Base-by-base conservation (phyloP, 2,888 invertebrate genomes). In the Hemistola chrysoprasaria region DNA sequence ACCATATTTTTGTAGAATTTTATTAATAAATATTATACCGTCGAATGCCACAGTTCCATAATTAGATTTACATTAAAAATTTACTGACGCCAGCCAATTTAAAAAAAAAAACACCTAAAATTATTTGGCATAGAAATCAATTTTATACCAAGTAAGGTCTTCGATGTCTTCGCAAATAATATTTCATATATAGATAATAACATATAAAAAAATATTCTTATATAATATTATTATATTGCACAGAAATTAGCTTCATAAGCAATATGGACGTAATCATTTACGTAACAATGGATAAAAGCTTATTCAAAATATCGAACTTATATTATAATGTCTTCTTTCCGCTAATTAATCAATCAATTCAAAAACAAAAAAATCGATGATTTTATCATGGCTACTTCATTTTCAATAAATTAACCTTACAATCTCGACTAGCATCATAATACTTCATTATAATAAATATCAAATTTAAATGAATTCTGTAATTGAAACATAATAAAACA, bases 401-500 rank as follows among this genome's bases (percentile, higher is more conserved):
- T 24, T 27, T 49, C 9, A 36, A 28, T 11, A 66, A 73, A 72
- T 65, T 57, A 63, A 64, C 4, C 65, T 66, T n/a, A n/a, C n/a
- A n/a, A n/a, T n/a, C 63, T 66, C 72, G 86, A 86, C 86, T 86
- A 86, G 86, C 75, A 84, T 85, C 85, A 71, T 85, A 85, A 85
- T 85, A 86, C 85, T 84, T 80, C 63, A 56, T 64, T 41, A 45
- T 33, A 58, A 58, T 59, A 56, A 60, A 60, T 61, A 56, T 60
- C 52, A 60, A 57, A 65, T 57, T 53, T 53, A 50, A 55, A 53
- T 58, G 59, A 56, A 61, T 59, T 61, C 47, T 40, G 40, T 46
- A 41, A 40, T 47, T 45, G 45, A 42, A 49, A 47, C 40, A 35
- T 39, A 45, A 30, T 27, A 53, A 50, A 39, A 40, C 44, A 47